These are phyloP conservation scores for Bubo blakistoni DNA, from an alignment of 2,113 vertebrate species.

Conservation along the genomic window DNA sequence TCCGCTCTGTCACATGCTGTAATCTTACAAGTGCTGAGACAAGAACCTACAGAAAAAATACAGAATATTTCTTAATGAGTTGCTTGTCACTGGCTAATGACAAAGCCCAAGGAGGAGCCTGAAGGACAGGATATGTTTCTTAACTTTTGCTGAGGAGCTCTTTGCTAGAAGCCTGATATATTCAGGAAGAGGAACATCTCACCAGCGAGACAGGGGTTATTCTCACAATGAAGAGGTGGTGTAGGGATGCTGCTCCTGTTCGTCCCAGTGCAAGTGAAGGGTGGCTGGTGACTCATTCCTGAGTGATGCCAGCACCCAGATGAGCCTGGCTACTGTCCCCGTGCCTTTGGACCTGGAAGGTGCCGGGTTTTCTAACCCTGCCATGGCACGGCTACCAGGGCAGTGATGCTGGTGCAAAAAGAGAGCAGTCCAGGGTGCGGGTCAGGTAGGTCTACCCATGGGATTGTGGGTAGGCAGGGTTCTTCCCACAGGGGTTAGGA, in stretches of 20 bases:
- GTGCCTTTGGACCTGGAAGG: rapidly evolving
- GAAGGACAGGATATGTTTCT: background rate
- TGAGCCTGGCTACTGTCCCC: rapidly evolving
- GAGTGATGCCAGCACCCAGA: rapidly evolving
- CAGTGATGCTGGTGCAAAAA: background rate
- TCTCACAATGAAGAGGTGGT: background rate
- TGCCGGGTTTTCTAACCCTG: background rate
- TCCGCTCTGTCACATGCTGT: slow-evolving; percentile 65
- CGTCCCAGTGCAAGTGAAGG: rapidly evolving
- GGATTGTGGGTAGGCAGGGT: background rate
- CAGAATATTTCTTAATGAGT: slow-evolving; percentile 60
- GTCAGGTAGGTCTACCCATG: rapidly evolving
- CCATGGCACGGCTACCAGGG: rapidly evolving
- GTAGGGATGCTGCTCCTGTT: background rate
- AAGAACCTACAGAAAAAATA: slow-evolving; percentile 37
- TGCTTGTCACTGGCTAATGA: slow-evolving; percentile 59
- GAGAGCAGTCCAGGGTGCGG: rapidly evolving
- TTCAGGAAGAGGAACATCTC: background rate
- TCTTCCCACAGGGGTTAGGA: background rate
- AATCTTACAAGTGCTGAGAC: slow-evolving; percentile 54
- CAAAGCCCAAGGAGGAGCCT: slow-evolving; percentile 8
- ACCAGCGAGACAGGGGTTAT: background rate
- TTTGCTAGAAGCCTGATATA: background rate
- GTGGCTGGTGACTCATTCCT: background rate
- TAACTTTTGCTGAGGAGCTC: background rate